Evolutionary conservation across 1,140 invertebrate species (phyloP).

Genomic region (Musca vetustissima): DNA sequence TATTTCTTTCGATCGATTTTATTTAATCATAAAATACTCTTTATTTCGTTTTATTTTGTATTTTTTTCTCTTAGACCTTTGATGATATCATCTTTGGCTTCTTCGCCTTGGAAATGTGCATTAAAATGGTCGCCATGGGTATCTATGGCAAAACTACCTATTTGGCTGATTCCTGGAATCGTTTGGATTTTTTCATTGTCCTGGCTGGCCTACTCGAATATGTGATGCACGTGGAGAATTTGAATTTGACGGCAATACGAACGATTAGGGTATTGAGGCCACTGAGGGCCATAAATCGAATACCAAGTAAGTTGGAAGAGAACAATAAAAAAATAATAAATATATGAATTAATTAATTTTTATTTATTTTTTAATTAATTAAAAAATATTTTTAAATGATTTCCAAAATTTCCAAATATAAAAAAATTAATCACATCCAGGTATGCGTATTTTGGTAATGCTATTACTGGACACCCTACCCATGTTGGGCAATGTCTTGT

Average conservation of each 20-base stretch:
- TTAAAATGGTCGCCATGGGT: conserved; percentile 99
- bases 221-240: conserved; percentile 92
- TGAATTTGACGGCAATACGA: conserved; percentile 96
- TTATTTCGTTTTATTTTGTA: no score
- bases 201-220: conserved; percentile 93
- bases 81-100: conserved; percentile 99
- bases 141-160: conserved; percentile 92
- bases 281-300: conserved; percentile 96
- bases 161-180: conserved; percentile 97
- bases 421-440: conserved; percentile 59
- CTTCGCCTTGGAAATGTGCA: conserved; percentile 94
- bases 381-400: neutral
- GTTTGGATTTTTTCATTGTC: conserved; percentile 98
- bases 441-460: conserved; percentile 98
- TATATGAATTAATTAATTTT: conserved; percentile 9
- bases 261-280: conserved; percentile 96
- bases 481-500: conserved; percentile 97
- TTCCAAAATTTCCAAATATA: neutral
- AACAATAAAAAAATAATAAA: no score
- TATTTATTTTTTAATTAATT: neutral
- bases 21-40: no score
- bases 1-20: neutral
- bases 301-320: conserved; percentile 93
- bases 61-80: conserved; percentile 72
- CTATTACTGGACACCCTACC: conserved; percentile 97